Percentiles rank a stretch among this genome's conserved stretches.
Conservation (phyloP, 2,797 vertebrate genomes). For the Silurus aristotelis region DNA sequence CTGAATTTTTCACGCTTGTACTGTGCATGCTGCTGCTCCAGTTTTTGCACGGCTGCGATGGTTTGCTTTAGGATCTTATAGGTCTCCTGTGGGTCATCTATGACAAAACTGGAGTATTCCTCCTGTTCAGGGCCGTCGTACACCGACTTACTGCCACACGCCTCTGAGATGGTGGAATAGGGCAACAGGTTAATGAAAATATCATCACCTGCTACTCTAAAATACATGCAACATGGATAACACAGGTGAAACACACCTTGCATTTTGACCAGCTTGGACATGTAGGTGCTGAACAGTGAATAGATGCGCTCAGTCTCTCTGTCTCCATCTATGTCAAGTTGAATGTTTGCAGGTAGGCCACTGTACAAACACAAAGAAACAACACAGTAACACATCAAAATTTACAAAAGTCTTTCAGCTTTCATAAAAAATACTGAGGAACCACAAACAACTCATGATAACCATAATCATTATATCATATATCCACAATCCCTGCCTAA, state of each 20-base stretch:
- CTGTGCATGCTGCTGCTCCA: constrained; percentile 94
- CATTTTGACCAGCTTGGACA: constrained; percentile 95
- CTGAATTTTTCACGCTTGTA: constrained; percentile 96
- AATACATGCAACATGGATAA: neutral
- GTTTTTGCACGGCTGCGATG: constrained; percentile 81
- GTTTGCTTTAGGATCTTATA: constrained; percentile 92
- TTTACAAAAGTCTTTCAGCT: neutral
- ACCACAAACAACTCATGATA: neutral
- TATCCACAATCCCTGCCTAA: neutral
- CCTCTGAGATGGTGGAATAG: constrained; percentile 75
- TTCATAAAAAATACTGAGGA: neutral
- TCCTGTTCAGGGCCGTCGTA: constrained; percentile 96
- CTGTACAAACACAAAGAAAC: constrained; percentile 65
- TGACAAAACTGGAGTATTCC: constrained; percentile 93
- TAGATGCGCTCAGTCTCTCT: constrained; percentile 96
- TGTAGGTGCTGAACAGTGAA: constrained; percentile 91
- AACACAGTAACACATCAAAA: neutral
- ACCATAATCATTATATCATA: neutral
- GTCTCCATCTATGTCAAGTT: constrained; percentile 96
- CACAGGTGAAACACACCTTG: constrained; percentile 77
- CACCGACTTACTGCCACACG: constrained; percentile 95
- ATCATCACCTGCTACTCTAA: neutral
- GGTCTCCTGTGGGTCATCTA: constrained; percentile 95
- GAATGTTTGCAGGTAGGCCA: constrained; percentile 94
- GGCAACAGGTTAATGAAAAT: neutral